Evolutionary conservation across 1,140 invertebrate species (phyloP).

Genomic region (Leucophenga varia): DNA sequence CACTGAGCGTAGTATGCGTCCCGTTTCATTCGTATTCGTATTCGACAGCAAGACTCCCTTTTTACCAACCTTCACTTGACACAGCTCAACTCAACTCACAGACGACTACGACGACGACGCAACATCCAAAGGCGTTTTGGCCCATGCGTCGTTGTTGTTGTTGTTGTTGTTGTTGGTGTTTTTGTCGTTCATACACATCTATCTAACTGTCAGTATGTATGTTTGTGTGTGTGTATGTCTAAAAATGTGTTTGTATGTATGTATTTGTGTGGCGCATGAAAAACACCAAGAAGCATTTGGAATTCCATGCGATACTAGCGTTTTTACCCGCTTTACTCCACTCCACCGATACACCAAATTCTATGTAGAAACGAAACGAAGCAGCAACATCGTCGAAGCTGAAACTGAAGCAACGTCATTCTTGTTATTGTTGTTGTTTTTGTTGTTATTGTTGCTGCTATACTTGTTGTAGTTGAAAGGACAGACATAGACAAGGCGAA

Average conservation of each 20-base stretch:
- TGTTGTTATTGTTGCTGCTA: not conserved
- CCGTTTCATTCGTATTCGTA: too few relatives aligned
- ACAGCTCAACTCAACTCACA: too few relatives aligned
- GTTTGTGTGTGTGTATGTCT: constrained; percentile 19
- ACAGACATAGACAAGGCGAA: constrained; percentile 35
- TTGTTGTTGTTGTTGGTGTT: constrained; percentile 8
- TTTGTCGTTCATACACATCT: constrained; percentile 31
- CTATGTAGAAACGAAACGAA: not conserved
- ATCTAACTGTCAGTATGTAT: constrained; percentile 36
- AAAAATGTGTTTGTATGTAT: constrained; percentile 36
- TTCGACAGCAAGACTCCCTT: too few relatives aligned
- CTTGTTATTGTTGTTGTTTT: constrained; percentile 5
- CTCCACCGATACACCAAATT: constrained; percentile 8
- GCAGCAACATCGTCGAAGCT: constrained; percentile 26
- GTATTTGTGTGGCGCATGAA: constrained; percentile 17
- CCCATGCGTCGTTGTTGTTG: not conserved
- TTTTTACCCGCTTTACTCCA: constrained; percentile 3
- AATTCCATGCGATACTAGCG: constrained; percentile 11
- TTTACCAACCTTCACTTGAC: too few relatives aligned
- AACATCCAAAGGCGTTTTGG: too few relatives aligned
- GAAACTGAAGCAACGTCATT: constrained; percentile 46
- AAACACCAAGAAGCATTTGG: constrained; percentile 35
- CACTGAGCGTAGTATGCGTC: too few relatives aligned
- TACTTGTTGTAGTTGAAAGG: constrained; percentile 32
- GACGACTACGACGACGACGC: too few relatives aligned